Base-by-base conservation (phyloP, 2,888 invertebrate species). In the Leptopilina syphax region DNA sequence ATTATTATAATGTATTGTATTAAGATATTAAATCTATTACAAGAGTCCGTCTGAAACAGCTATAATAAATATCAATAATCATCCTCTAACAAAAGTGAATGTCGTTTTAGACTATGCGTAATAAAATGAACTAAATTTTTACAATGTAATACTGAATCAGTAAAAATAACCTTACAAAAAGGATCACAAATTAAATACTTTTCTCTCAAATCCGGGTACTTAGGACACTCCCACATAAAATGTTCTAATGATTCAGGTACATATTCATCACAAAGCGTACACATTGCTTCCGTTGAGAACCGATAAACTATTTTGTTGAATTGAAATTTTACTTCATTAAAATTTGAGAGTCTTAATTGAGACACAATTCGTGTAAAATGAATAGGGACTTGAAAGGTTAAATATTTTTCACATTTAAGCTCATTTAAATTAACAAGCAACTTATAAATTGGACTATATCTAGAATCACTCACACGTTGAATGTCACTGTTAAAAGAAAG, bases 161-260 rank as follows among this genome's bases (percentile, higher is more conserved):
- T 10, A 54, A 54, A 10, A 54, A 54, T 3, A 12, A 54, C 9
- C 9, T 54, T 13, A 54, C 13, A 13, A 54, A 54, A 54, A 54
- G 54, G 9, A 7, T 54, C 9, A 7, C 4, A 54, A 13, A 8
- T 54, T 7, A 54, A 54, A 54, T 54, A 54, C 54, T 54, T 54
- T 13, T 54, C 54, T 54, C 54, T 54, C 3, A 54, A 13, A 54
- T 54, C 54, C 9, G 10, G 24, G 68, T 47, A 78, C 18, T 47
- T 67, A 6, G 78, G 63, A 68, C 78, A 78, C n/a, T 68, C 68
- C 44, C 68, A 67, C 7, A 78, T 8, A 12, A 78, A 68, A 18
- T 78, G 78, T 12, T 68, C 67, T 9, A 78, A 41, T 2, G 78
- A 50, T 60, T 78, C 68, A 1, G 67, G 57, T 41, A 60, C 68